Percentiles rank a stretch among this genome's conserved stretches.
These are phyloP conservation scores for Montipora efflorescens DNA, from an alignment of 64 coral and sea anemone species.

Conservation along the genomic window DNA sequence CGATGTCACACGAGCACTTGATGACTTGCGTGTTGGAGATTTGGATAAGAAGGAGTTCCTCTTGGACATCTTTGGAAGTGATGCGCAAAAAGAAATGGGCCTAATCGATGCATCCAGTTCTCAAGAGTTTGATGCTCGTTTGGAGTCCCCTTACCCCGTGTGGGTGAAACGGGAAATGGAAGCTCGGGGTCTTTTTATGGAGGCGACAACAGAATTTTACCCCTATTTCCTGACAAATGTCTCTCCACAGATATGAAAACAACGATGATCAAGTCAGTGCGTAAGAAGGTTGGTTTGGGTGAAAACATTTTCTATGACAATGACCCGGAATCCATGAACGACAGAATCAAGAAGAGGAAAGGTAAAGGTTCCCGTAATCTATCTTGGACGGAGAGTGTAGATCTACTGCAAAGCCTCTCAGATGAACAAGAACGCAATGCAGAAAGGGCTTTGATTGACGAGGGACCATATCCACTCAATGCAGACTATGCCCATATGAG, in stretches of 20 bases:
- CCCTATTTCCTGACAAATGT: background rate
- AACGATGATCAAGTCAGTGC: background rate
- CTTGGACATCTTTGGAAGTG: conserved; percentile 30
- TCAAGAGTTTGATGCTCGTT: conserved; percentile 6
- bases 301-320: conserved; percentile 11
- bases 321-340: conserved; percentile 9
- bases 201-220: background rate
- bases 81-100: conserved; percentile 17
- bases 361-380: background rate
- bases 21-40: background rate
- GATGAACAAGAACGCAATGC: background rate
- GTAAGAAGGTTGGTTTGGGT: background rate
- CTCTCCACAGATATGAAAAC: background rate
- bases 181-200: background rate
- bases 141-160: conserved; percentile 4
- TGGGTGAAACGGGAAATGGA: conserved; percentile 24
- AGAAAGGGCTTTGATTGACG: conserved; percentile 6
- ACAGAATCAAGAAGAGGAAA: conserved; percentile 5
- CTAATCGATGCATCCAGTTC: conserved; percentile 1
- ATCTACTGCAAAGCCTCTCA: conserved; percentile 7
- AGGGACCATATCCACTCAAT: background rate
- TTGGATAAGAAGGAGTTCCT: conserved; percentile 2
- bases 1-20: background rate
- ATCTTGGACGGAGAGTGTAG: conserved; percentile 1
- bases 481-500: background rate